Conservation (phyloP, 2,113 vertebrate species). For the Hydrolagus affinis region DNA sequence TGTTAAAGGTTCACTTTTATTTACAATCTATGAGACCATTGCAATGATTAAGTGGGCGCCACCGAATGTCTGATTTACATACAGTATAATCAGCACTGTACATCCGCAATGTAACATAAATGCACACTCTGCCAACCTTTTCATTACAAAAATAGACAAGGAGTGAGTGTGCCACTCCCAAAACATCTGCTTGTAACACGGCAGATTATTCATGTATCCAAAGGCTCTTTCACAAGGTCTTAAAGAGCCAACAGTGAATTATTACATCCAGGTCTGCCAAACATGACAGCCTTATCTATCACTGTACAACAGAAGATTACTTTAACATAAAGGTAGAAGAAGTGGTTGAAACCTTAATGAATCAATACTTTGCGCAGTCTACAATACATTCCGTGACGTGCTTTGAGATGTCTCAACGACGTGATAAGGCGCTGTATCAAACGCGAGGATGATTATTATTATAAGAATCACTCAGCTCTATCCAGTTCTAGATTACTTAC, state of each 20-base stretch:
- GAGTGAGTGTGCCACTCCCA: conserved; percentile 13
- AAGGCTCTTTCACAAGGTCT: background rate
- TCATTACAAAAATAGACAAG: conserved; percentile 23
- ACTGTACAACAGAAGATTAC: too few species aligned
- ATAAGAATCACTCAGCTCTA: too few species aligned
- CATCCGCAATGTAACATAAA: conserved; percentile 24
- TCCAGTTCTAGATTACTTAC: too few species aligned
- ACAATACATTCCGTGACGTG: too few species aligned
- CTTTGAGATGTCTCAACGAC: too few species aligned
- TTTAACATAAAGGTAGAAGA: too few species aligned
- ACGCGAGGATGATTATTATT: too few species aligned
- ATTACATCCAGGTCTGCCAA: too few species aligned
- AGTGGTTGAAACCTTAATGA: too few species aligned
- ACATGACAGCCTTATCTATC: too few species aligned
- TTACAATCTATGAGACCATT: conserved; percentile 18
- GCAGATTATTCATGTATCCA: conserved; percentile 1
- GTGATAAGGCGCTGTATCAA: too few species aligned
- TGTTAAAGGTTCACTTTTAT: conserved; percentile 10
- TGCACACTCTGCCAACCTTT: conserved; percentile 25
- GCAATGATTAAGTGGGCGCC: conserved; percentile 22
- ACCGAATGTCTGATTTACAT: conserved; percentile 21
- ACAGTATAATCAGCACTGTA: conserved; percentile 18
- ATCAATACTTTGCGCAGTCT: too few species aligned
- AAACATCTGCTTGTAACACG: background rate
- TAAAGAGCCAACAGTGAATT: background rate